Conservation (phyloP, 2,888 invertebrate species). For the Elysia crispata region DNA sequence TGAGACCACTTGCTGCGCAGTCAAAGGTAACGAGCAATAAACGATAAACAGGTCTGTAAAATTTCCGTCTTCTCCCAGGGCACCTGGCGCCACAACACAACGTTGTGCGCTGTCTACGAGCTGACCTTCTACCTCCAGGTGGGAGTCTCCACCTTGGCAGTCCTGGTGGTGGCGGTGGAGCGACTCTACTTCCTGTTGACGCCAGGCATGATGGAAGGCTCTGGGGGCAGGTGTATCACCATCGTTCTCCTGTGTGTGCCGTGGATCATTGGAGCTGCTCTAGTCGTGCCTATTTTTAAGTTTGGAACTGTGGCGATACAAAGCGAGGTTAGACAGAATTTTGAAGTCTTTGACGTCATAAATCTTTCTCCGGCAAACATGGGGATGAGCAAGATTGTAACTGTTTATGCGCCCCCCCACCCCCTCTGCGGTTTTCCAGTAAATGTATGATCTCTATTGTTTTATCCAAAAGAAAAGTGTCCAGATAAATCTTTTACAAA, state of each 20-base stretch:
- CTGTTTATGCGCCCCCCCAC: too few species aligned
- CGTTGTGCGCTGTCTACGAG: constrained; percentile 49
- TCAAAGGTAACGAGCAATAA: too few species aligned
- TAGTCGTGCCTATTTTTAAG: constrained; percentile 48
- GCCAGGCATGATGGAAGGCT: constrained; percentile 35
- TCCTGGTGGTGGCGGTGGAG: constrained; percentile 51
- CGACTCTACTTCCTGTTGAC: constrained; percentile 52
- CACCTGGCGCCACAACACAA: constrained; percentile 30
- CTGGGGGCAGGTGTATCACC: background rate
- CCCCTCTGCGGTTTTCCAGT: too few species aligned
- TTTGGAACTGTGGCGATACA: constrained; percentile 27
- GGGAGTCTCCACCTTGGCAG: constrained; percentile 48
- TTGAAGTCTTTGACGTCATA: too few species aligned
- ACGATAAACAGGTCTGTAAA: too few species aligned
- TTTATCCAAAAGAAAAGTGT: too few species aligned
- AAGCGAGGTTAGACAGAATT: constrained; percentile 2
- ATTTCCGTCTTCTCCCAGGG: background rate
- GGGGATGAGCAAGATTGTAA: too few species aligned
- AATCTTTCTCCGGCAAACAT: too few species aligned
- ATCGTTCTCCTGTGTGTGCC: constrained; percentile 37
- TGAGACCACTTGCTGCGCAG: too few species aligned
- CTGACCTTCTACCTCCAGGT: constrained; percentile 52
- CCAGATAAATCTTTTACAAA: too few species aligned
- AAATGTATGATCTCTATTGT: too few species aligned
- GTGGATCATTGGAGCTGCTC: constrained; percentile 47